Percentiles rank a stretch among this genome's conserved stretches.
Conservation (phyloP, 2,888 invertebrate genomes). For the Dynastes grantii region DNA sequence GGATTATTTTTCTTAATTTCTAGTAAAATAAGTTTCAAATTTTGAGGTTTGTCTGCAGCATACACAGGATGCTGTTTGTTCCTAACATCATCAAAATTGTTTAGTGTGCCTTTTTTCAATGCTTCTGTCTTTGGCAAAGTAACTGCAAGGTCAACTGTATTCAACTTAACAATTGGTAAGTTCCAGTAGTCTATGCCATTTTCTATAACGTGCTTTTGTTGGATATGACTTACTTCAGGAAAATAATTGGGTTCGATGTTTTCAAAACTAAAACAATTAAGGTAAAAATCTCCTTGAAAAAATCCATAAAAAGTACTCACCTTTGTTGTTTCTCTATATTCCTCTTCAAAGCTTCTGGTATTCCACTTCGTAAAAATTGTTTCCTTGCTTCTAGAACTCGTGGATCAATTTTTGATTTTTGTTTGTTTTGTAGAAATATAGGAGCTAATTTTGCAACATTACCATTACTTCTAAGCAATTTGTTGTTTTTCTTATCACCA, state of each 20-base stretch:
- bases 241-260: slow-evolving; percentile 72
- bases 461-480: slow-evolving; percentile 13
- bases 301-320: slow-evolving; percentile 54
- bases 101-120: slow-evolving; percentile 40
- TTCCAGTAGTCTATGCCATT: slow-evolving; percentile 64
- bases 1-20: slow-evolving; percentile 75
- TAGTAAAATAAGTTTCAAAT: slow-evolving; percentile 69
- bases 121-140: slow-evolving; percentile 28
- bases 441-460: slow-evolving; percentile 78
- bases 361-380: slow-evolving; percentile 82
- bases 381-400: slow-evolving; percentile 77
- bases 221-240: slow-evolving; percentile 78
- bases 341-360: slow-evolving; percentile 77
- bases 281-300: slow-evolving; percentile 28
- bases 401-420: slow-evolving; percentile 75
- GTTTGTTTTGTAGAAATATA: slow-evolving; percentile 74
- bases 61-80: slow-evolving; percentile 48
- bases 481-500: slow-evolving; percentile 37
- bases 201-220: slow-evolving; percentile 69
- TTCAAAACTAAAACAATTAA: slow-evolving; percentile 58
- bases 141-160: slow-evolving; percentile 46
- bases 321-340: slow-evolving; percentile 72
- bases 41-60: slow-evolving; percentile 59
- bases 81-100: not conserved
- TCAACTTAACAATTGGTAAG: slow-evolving; percentile 62